Conservation (phyloP, 2,888 invertebrate species). For the Melieria crassipennis region DNA sequence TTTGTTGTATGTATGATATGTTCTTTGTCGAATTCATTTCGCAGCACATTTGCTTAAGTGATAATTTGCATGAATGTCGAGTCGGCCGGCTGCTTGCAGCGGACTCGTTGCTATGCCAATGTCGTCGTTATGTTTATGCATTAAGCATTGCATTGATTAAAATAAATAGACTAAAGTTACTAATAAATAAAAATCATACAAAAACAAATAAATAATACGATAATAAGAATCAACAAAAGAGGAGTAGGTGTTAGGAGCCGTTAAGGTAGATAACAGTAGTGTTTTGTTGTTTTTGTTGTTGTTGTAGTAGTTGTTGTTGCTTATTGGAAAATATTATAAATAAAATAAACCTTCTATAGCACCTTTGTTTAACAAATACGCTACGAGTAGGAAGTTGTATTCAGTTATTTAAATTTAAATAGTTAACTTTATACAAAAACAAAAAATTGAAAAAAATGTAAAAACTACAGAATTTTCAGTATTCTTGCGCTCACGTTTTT, state of each 20-base stretch:
- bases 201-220: conserved; percentile 17
- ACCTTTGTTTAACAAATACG: conserved; percentile 53
- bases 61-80: no score
- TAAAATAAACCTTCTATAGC: conserved; percentile 61
- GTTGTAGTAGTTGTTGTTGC: no score
- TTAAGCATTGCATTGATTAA: background rate
- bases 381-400: no score
- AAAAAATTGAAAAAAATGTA: no score
- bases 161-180: conserved; percentile 32
- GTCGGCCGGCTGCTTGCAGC: no score
- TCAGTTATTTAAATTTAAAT: conserved; percentile 1
- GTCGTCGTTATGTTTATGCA: no score
- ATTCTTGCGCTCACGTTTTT: background rate
- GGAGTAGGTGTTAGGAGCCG: conserved; percentile 28
- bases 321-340: conserved; percentile 43
- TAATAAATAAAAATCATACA: conserved; percentile 27
- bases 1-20: no score
- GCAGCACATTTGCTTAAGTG: no score
- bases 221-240: conserved; percentile 26
- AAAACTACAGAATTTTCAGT: no score
- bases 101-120: no score
- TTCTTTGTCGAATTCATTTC: no score
- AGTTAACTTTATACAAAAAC: background rate
- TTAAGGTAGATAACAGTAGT: conserved; percentile 20
- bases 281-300: background rate